Evolutionary conservation across 2,797 vertebrate species (phyloP).

Genomic region (Eupleurogrammus muticus): DNA sequence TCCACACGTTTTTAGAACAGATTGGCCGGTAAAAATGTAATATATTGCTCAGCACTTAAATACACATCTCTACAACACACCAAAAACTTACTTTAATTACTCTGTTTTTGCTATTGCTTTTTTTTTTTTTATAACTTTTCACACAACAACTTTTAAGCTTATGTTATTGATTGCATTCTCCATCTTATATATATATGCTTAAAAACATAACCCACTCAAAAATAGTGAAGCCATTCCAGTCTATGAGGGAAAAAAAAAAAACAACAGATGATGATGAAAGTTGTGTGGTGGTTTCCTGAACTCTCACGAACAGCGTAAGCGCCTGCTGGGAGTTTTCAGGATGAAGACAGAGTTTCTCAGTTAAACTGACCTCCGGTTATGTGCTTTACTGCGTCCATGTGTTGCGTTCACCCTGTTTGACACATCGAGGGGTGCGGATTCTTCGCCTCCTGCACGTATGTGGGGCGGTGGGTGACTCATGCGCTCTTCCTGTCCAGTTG

Average conservation of each 20-base stretch:
- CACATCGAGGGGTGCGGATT: slow-evolving; percentile 14
- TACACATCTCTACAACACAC: slow-evolving; percentile 97
- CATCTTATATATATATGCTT: slow-evolving; percentile 79
- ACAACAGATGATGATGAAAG: slow-evolving; percentile 17
- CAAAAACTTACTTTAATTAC: slow-evolving; percentile 92
- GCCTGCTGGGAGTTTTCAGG: slow-evolving; percentile 19
- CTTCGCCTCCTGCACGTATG: slow-evolving; percentile 23
- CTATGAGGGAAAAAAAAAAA: slow-evolving; percentile 37
- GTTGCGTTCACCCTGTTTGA: slow-evolving; percentile 35
- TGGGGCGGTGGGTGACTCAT: slow-evolving; percentile 44
- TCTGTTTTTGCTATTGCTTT: slow-evolving; percentile 88
- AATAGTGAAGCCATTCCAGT: slow-evolving; percentile 73
- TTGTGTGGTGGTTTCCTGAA: slow-evolving; percentile 41
- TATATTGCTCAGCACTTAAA: slow-evolving; percentile 95
- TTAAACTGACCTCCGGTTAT: slow-evolving; percentile 21
- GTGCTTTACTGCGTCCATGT: slow-evolving; percentile 24
- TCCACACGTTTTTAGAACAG: slow-evolving; percentile 79
- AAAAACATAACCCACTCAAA: slow-evolving; percentile 79
- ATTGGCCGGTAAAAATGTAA: slow-evolving; percentile 89
- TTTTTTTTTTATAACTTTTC: slow-evolving; percentile 84
- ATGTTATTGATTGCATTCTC: slow-evolving; percentile 84
- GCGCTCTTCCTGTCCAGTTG: slow-evolving; percentile 53
- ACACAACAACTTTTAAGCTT: slow-evolving; percentile 91
- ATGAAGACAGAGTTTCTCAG: slow-evolving; percentile 29
- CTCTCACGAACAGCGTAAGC: neutral